Conservation (phyloP, 1,140 invertebrate genomes). For the Hyles euphorbiae region DNA sequence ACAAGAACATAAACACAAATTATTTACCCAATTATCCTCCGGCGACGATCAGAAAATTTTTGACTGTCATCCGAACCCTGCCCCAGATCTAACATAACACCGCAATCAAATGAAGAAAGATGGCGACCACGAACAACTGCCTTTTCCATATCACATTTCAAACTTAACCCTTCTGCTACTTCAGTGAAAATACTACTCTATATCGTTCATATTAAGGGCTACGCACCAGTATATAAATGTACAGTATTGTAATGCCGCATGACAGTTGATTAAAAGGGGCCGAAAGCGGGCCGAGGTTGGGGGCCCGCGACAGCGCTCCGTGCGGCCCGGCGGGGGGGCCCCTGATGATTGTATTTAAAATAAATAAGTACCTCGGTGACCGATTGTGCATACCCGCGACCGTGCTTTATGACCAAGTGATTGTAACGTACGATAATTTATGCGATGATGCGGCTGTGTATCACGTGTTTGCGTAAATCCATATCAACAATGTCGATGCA, state of each 20-base stretch:
- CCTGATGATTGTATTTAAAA: slow-evolving; percentile 74
- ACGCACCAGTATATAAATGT: slow-evolving; percentile 21
- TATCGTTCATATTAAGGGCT: slow-evolving; percentile 15
- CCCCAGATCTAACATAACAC: slow-evolving; percentile 51
- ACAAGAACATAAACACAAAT: no score
- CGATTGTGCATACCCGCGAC: slow-evolving; percentile 62
- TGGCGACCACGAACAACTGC: slow-evolving; percentile 39
- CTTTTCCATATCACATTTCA: slow-evolving; percentile 28
- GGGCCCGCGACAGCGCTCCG: slow-evolving; percentile 63
- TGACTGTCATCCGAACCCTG: slow-evolving; percentile 43
- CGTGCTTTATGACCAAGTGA: slow-evolving; percentile 27
- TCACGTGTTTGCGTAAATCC: slow-evolving; percentile 8
- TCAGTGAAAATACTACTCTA: slow-evolving; percentile 22
- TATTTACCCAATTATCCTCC: no score
- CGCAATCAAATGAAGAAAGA: slow-evolving; percentile 66
- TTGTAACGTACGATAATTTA: slow-evolving; percentile 58
- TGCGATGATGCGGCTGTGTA: slow-evolving; percentile 26
- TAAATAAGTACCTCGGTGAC: slow-evolving; percentile 74
- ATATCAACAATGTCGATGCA: slow-evolving; percentile 2
- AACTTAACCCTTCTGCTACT: slow-evolving; percentile 17
- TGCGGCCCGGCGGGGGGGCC: slow-evolving; percentile 54
- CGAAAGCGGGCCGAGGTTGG: slow-evolving; percentile 63
- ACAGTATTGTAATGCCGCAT: slow-evolving; percentile 50
- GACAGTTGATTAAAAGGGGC: slow-evolving; percentile 74
- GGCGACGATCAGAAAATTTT: slow-evolving; percentile 12